Percentiles rank a stretch among this genome's conserved stretches.
These are phyloP conservation scores for Taenioides sp. DNA, from an alignment of 2,797 vertebrate species.

Conservation along the genomic window DNA sequence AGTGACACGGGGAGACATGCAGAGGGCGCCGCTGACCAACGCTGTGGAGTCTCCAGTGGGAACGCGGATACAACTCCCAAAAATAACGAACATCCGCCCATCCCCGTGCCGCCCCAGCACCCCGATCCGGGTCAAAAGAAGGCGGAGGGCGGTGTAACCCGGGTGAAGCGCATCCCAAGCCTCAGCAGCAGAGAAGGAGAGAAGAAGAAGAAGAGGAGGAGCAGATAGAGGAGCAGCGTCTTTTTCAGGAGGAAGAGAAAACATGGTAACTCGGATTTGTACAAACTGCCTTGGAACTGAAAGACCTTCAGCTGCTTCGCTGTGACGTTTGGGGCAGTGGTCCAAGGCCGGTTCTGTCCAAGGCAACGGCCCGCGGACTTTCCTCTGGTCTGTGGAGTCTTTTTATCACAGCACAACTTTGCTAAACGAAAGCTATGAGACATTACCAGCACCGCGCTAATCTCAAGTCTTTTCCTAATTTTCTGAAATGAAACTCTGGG, in stretches of 20 bases:
- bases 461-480: slow-evolving; percentile 73
- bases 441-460: slow-evolving; percentile 74
- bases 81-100: not conserved
- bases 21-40: slow-evolving; percentile 76
- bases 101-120: no score
- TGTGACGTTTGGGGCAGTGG: slow-evolving; percentile 75
- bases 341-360: slow-evolving; percentile 75
- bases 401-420: slow-evolving; percentile 77
- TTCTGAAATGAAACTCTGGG: slow-evolving; percentile 67
- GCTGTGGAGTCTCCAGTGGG: slow-evolving; percentile 53
- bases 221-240: slow-evolving; percentile 52
- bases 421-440: slow-evolving; percentile 62
- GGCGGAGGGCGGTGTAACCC: not conserved
- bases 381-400: slow-evolving; percentile 70
- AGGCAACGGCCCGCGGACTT: slow-evolving; percentile 79
- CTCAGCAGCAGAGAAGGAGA: slow-evolving; percentile 46
- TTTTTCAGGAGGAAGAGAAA: slow-evolving; percentile 59
- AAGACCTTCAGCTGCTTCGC: slow-evolving; percentile 71
- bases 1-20: slow-evolving; percentile 58
- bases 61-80: slow-evolving; percentile 67
- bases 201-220: no score
- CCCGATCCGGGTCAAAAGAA: not conserved
- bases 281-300: slow-evolving; percentile 64
- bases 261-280: slow-evolving; percentile 65
- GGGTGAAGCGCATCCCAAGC: slow-evolving; percentile 35